Evolutionary conservation across 2,113 vertebrate genomes (phyloP).

Genomic region (western clawed frog (Xenopus tropicalis)): DNA sequence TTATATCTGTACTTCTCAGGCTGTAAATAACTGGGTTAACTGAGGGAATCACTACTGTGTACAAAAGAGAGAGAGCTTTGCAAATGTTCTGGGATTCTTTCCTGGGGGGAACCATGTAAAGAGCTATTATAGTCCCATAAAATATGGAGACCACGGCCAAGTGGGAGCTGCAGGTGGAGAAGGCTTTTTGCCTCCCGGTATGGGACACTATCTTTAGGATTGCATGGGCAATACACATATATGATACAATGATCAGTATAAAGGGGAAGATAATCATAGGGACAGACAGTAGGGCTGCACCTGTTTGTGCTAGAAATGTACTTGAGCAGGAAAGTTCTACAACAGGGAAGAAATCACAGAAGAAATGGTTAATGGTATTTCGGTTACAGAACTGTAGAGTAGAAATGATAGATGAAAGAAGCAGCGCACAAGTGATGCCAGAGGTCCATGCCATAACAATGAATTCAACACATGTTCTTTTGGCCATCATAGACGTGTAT

Average conservation of each 20-base stretch:
- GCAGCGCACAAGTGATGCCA: not conserved
- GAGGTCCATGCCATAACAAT: not conserved
- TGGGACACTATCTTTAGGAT: no score
- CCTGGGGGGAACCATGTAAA: slow-evolving; percentile 4
- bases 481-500: slow-evolving; percentile 6
- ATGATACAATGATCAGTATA: no score
- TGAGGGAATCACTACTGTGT: not conserved
- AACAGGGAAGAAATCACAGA: not conserved
- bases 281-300: not conserved
- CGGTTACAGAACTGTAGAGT: not conserved
- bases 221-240: no score
- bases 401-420: not conserved
- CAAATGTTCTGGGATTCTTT: not conserved
- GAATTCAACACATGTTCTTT: not conserved
- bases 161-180: slow-evolving; percentile 27
- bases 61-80: slow-evolving; percentile 11
- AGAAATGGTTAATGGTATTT: slow-evolving; percentile 23
- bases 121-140: slow-evolving; percentile 6
- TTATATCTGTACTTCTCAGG: slow-evolving; percentile 12
- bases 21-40: slow-evolving; percentile 12
- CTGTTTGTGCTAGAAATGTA: not conserved
- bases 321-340: not conserved
- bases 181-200: slow-evolving; percentile 6
- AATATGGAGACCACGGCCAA: slow-evolving; percentile 1
- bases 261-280: no score